These are phyloP conservation scores for Aphaenogaster floridana DNA, from an alignment of 1,140 invertebrate species.

Conservation along the genomic window DNA sequence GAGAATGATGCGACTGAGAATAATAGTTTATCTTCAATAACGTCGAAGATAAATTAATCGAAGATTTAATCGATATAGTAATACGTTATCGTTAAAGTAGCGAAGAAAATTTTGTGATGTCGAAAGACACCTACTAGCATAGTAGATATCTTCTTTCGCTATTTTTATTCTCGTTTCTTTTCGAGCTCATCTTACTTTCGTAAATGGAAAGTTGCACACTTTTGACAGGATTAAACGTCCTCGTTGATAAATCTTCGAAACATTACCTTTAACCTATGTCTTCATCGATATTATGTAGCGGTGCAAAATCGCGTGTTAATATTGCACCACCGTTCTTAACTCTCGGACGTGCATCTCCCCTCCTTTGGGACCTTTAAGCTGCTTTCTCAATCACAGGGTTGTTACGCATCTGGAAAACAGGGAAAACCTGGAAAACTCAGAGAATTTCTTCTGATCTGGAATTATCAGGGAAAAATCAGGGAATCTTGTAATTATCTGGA, in stretches of 20 bases:
- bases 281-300: conserved; percentile 28
- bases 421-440: too few relatives aligned
- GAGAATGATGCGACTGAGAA: conserved; percentile 3
- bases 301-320: conserved; percentile 45
- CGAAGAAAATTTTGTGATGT: neutral
- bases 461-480: too few relatives aligned
- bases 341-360: conserved; percentile 7
- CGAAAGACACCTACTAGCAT: too few relatives aligned
- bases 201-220: neutral
- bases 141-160: neutral
- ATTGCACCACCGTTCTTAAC: conserved; percentile 45
- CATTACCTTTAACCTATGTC: neutral
- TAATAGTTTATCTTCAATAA: neutral
- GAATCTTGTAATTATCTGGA: too few relatives aligned
- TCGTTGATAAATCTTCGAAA: conserved; percentile 15
- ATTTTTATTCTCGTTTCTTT: neutral
- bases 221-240: neutral
- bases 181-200: neutral
- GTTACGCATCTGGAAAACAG: too few relatives aligned
- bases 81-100: neutral
- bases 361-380: conserved; percentile 38
- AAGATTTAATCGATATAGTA: neutral
- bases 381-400: conserved; percentile 16
- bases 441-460: too few relatives aligned
- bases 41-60: neutral